These are phyloP conservation scores for Styela clava DNA, from an alignment of 23 tunicate species.

Conservation along the genomic window DNA sequence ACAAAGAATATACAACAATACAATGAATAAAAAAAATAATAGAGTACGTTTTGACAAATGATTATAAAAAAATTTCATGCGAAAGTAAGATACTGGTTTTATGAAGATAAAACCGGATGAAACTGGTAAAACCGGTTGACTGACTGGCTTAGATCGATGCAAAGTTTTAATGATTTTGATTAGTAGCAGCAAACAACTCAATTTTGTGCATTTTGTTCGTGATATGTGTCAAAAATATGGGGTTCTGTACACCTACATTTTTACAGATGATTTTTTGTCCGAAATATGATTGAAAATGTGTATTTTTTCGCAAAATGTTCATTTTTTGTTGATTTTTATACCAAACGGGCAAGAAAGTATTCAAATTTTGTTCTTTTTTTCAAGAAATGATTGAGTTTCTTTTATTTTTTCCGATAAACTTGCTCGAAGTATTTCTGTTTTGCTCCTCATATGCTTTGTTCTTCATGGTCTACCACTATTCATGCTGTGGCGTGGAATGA, in stretches of 20 bases:
- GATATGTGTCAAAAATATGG: not conserved
- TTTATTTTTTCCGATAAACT: not conserved
- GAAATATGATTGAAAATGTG: not conserved
- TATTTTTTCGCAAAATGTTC: not conserved
- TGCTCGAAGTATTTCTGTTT: not conserved
- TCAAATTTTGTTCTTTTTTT: not conserved
- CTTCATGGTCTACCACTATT: not conserved
- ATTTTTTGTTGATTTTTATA: too few relatives aligned
- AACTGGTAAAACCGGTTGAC: not conserved
- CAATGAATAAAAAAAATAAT: not conserved
- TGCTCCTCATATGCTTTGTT: not conserved
- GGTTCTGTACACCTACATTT: not conserved
- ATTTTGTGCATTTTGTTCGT: not conserved
- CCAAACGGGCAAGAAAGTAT: not conserved
- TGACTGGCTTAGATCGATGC: not conserved
- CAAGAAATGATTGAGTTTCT: not conserved
- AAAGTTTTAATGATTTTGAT: not conserved
- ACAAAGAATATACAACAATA: conserved; percentile 23
- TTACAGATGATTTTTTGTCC: not conserved
- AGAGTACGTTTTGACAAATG: not conserved
- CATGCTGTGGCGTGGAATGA: not conserved
- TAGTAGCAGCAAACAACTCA: not conserved
- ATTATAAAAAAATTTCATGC: not conserved
- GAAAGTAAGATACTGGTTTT: not conserved
- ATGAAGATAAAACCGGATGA: not conserved